phyloP scores from a whole-genome alignment of 2,888 invertebrate genomes.

The Vanessa cardui region DNA sequence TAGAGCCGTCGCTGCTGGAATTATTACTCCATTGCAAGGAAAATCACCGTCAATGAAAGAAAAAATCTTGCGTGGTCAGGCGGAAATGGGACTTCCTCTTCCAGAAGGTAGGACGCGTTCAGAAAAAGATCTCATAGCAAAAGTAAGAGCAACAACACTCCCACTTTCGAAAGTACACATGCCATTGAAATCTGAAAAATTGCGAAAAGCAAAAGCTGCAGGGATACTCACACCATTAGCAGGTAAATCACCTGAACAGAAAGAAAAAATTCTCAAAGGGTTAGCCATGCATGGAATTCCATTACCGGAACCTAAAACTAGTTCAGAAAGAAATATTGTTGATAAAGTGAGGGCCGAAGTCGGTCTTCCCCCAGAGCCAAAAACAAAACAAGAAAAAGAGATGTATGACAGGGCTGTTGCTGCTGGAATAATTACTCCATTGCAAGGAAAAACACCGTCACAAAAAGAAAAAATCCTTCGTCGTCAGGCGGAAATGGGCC shows the following conservation, averaged over 20 bases:
- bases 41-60: slow-evolving; percentile 43
- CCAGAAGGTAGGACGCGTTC: slow-evolving; percentile 43
- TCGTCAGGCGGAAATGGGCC: slow-evolving; percentile 39
- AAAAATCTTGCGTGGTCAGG: slow-evolving; percentile 39
- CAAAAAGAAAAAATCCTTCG: slow-evolving; percentile 45
- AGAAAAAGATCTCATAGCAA: slow-evolving; percentile 43
- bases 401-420: slow-evolving; percentile 43
- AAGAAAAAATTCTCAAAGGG: slow-evolving; percentile 36
- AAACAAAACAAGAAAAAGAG: slow-evolving; percentile 33
- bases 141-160: slow-evolving; percentile 29
- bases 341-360: slow-evolving; percentile 28
- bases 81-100: slow-evolving; percentile 41
- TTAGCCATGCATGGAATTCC: slow-evolving; percentile 35
- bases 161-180: slow-evolving; percentile 25
- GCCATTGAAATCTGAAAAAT: slow-evolving; percentile 17
- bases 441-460: slow-evolving; percentile 45
- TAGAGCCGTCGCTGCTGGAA: slow-evolving; percentile 44
- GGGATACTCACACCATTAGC: slow-evolving; percentile 43
- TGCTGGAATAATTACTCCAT: slow-evolving; percentile 46
- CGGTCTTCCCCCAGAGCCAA: slow-evolving; percentile 38
- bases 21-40: slow-evolving; percentile 47
- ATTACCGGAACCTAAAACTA: slow-evolving; percentile 38
- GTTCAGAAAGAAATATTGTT: slow-evolving; percentile 38
- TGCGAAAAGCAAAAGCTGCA: slow-evolving; percentile 37
- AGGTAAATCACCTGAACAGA: slow-evolving; percentile 45